Conservation (phyloP, 2,113 vertebrate genomes). For the Otolemur garnettii region DNA sequence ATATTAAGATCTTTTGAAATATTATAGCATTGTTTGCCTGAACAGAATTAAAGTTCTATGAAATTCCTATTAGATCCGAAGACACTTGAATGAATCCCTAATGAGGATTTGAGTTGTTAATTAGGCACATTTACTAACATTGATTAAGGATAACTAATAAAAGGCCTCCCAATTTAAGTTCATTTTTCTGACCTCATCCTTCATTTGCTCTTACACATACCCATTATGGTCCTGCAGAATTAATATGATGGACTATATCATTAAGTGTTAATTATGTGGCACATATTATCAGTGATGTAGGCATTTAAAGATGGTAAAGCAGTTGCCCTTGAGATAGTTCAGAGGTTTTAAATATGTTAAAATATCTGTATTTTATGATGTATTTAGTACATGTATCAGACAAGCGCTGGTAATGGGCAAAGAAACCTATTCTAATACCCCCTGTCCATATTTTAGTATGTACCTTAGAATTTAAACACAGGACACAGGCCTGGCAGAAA, state of each 20-base stretch:
- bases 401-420: neutral
- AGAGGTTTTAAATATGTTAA: conserved; percentile 12
- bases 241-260: conserved; percentile 54
- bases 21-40: neutral
- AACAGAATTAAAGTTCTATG: conserved; percentile 30
- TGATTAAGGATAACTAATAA: conserved; percentile 64
- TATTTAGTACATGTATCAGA: neutral
- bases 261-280: conserved; percentile 67
- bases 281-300: conserved; percentile 39
- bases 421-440: neutral
- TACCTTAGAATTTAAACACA: neutral
- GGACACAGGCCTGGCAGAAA: no score
- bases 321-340: conserved; percentile 53
- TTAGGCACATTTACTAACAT: conserved; percentile 46
- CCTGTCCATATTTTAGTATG: neutral
- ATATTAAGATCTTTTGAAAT: conserved; percentile 32
- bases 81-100: conserved; percentile 58
- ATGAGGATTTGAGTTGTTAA: conserved; percentile 57
- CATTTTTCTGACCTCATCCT: conserved; percentile 61
- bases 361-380: neutral
- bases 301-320: conserved; percentile 18
- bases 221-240: conserved; percentile 53
- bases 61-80: conserved; percentile 3
- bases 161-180: conserved; percentile 49
- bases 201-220: conserved; percentile 49